These are phyloP conservation scores for Geopemphigus sp. DNA, from an alignment of 1,140 invertebrate species.

Conservation along the genomic window DNA sequence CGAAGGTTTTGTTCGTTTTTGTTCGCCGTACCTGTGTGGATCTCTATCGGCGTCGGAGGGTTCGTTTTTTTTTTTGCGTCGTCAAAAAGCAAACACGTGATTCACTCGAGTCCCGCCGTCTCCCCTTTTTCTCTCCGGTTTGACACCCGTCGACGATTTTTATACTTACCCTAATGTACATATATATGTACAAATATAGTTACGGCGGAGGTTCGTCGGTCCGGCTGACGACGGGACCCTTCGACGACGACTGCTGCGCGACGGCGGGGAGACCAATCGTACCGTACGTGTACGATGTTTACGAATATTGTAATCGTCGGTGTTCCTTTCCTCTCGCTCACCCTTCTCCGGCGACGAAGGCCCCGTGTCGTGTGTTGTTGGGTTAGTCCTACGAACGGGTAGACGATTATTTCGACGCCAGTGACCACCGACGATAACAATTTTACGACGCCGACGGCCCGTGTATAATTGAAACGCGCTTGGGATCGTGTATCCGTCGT, in stretches of 20 bases:
- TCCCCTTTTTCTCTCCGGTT: not conserved
- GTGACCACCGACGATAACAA: not conserved
- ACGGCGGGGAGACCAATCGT: not conserved
- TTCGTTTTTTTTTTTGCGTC: conserved; percentile 7
- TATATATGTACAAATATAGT: too few species aligned
- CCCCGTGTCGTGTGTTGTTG: not conserved
- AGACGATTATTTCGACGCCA: not conserved
- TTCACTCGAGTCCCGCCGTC: conserved; percentile 16
- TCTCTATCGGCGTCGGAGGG: not conserved
- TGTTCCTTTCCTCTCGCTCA: not conserved
- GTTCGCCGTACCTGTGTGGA: too few species aligned
- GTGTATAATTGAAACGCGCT: too few species aligned
- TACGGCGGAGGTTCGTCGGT: not conserved
- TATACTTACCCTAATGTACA: too few species aligned
- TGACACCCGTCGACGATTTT: conserved; percentile 27
- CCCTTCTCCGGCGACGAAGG: too few species aligned
- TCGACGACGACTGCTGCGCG: not conserved
- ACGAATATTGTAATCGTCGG: not conserved
- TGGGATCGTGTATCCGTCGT: too few species aligned
- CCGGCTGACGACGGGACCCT: not conserved
- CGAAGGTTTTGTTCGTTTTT: too few species aligned
- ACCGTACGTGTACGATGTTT: not conserved
- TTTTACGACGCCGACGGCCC: not conserved
- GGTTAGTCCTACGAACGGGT: too few species aligned
- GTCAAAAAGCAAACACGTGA: conserved; percentile 24